Percentiles rank a stretch among this genome's conserved stretches.
Evolutionary conservation across 2,113 vertebrate genomes (phyloP).

Genomic region (Micromys minutus): DNA sequence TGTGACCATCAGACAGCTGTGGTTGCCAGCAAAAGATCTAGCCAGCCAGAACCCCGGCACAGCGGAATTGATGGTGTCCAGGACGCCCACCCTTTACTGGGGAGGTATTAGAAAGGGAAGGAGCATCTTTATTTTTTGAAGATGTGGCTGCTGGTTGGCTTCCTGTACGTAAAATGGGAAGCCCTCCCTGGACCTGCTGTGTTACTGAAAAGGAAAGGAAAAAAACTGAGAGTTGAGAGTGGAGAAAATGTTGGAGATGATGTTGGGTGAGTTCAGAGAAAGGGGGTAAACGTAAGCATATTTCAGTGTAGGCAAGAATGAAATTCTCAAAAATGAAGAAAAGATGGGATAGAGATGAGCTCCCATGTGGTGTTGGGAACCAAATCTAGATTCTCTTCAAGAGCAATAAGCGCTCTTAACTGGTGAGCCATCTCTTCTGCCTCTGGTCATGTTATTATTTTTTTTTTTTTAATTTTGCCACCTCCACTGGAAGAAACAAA

Average conservation of each 20-base stretch:
- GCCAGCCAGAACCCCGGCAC: not conserved
- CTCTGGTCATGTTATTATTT: not conserved
- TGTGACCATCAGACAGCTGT: not conserved
- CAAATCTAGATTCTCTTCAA: not conserved
- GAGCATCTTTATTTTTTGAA: not conserved
- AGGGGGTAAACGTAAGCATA: not conserved
- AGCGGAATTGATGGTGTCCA: rapidly evolving
- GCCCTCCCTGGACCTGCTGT: not conserved
- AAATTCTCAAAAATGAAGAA: not conserved
- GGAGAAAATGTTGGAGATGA: too few species aligned
- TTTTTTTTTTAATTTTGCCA: not conserved
- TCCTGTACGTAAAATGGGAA: not conserved
- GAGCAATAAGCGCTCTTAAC: too few species aligned
- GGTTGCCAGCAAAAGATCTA: not conserved
- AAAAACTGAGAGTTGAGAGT: not conserved
- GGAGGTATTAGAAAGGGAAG: not conserved
- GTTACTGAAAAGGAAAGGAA: not conserved
- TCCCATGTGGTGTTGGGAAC: not conserved
- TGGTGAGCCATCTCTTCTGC: not conserved
- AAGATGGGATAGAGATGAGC: not conserved
- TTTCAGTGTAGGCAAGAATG: not conserved
- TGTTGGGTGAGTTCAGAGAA: too few species aligned
- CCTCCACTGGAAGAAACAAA: not conserved
- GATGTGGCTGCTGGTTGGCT: not conserved
- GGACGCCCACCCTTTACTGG: not conserved